These are phyloP conservation scores for Grantiella picta DNA, from an alignment of 2,113 vertebrate genomes.

Conservation along the genomic window DNA sequence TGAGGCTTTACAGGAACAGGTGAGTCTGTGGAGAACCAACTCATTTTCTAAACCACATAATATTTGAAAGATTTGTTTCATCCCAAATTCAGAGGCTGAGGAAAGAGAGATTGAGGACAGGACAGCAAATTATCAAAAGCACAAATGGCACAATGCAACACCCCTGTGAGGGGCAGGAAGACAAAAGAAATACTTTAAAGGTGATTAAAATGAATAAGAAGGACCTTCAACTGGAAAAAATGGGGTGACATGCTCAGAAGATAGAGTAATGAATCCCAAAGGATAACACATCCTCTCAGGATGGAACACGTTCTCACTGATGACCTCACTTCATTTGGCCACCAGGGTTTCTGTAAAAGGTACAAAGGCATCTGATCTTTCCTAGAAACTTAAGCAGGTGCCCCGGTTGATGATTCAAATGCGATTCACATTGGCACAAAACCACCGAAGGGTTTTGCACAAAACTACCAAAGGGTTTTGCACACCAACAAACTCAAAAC, in stretches of 20 bases:
- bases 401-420: background rate
- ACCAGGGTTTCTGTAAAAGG: background rate
- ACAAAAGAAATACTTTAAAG: background rate
- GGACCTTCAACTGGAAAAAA: background rate
- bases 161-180: background rate
- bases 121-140: background rate
- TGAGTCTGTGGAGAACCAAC: background rate
- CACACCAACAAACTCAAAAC: background rate
- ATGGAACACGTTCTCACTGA: background rate
- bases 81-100: background rate
- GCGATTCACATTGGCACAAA: background rate
- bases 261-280: background rate
- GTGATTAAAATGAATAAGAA: background rate
- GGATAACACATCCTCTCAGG: background rate
- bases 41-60: background rate
- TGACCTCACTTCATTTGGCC: background rate
- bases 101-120: background rate
- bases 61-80: background rate
- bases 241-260: background rate
- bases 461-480: background rate
- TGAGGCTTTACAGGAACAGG: background rate
- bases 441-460: background rate
- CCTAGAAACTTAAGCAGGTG: background rate
- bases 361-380: background rate
- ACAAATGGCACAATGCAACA: background rate